Conservation (phyloP, 2,888 invertebrate genomes). For the Abscondita cerata region DNA sequence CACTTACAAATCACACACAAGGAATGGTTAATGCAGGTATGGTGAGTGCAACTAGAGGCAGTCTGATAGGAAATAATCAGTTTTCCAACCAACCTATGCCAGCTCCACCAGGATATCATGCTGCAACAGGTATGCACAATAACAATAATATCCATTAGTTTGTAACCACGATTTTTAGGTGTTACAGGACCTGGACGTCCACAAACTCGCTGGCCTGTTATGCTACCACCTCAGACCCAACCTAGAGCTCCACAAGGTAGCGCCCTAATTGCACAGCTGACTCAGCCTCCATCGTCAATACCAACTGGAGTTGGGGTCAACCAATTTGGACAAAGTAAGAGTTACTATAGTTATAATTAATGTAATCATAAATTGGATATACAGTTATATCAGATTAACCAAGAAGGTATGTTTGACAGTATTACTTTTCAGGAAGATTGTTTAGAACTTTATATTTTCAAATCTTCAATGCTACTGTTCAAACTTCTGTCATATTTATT, state of each 20-base stretch:
- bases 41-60: constrained; percentile 47
- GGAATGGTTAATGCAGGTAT: constrained; percentile 50
- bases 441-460: too few relatives aligned
- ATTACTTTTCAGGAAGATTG: too few relatives aligned
- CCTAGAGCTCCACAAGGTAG: constrained; percentile 59
- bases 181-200: constrained; percentile 59
- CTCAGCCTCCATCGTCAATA: constrained; percentile 64
- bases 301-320: constrained; percentile 59
- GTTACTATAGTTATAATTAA: background rate
- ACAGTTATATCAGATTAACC: background rate
- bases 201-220: constrained; percentile 68
- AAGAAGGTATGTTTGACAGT: background rate
- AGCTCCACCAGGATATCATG: constrained; percentile 62
- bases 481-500: too few relatives aligned
- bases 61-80: constrained; percentile 44
- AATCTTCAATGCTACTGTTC: too few relatives aligned
- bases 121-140: constrained; percentile 43
- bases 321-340: constrained; percentile 59
- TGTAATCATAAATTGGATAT: background rate
- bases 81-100: constrained; percentile 54
- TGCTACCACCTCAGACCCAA: constrained; percentile 65
- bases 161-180: background rate
- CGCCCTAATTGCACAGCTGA: constrained; percentile 66
- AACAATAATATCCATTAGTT: constrained; percentile 14
- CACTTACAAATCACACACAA: constrained; percentile 44